Evolutionary conservation across 2,888 invertebrate species (phyloP).

Genomic region (Branchipolynoe longqiensis): DNA sequence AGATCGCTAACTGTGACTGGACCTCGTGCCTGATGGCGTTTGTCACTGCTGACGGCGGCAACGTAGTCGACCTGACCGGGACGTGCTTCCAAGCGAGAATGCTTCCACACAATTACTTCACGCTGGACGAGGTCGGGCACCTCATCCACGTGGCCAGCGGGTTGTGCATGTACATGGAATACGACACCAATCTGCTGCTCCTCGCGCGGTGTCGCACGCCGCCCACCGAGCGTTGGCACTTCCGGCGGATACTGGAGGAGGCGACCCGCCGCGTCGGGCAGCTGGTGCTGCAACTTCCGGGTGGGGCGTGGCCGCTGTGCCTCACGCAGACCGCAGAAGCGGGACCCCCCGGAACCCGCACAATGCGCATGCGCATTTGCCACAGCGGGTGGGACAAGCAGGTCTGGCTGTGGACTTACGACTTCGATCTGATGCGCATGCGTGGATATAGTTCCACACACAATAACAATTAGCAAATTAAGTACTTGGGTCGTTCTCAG

Average conservation of each 20-base stretch:
- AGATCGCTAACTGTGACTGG: constrained; percentile 66
- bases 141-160: neutral
- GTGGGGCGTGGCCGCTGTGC: neutral
- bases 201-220: neutral
- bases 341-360: neutral
- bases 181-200: neutral
- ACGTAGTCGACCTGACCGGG: neutral
- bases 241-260: too few relatives aligned
- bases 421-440: constrained; percentile 4
- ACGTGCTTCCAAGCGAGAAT: constrained; percentile 24
- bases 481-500: too few relatives aligned
- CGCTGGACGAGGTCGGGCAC: neutral
- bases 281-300: constrained; percentile 3
- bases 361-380: neutral
- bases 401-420: constrained; percentile 36
- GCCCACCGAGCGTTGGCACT: neutral
- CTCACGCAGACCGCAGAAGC: constrained; percentile 3
- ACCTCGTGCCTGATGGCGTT: neutral
- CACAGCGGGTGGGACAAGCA: neutral
- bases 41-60: neutral
- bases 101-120: constrained; percentile 25
- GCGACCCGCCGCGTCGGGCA: neutral
- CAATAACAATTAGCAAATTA: too few relatives aligned
- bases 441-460: neutral
- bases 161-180: neutral